Evolutionary conservation across 1,140 invertebrate species (phyloP).

Genomic region (Helicoverpa zea): DNA sequence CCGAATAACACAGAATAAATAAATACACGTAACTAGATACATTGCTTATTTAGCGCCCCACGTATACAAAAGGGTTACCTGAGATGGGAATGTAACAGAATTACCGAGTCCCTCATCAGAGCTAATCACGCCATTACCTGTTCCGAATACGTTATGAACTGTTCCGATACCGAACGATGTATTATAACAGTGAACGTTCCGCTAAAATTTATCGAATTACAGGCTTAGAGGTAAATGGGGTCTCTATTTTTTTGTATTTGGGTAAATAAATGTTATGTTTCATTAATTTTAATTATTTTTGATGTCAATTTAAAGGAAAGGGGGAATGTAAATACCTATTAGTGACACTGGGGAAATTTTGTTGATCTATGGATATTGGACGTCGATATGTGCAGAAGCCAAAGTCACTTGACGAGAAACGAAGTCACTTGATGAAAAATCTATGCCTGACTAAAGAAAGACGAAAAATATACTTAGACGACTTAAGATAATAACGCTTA

Average conservation of each 20-base stretch:
- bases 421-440: no score
- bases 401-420: no score
- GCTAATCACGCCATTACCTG: slow-evolving; percentile 68
- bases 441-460: no score
- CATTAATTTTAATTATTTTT: not conserved
- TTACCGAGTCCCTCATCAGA: slow-evolving; percentile 69
- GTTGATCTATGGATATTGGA: no score
- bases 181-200: slow-evolving; percentile 5
- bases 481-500: no score
- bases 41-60: slow-evolving; percentile 49
- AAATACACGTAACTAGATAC: slow-evolving; percentile 22
- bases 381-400: no score
- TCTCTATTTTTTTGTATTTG: slow-evolving; percentile 3
- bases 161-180: slow-evolving; percentile 41
- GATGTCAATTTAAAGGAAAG: not conserved
- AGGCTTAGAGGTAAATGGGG: slow-evolving; percentile 5
- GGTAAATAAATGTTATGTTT: not conserved
- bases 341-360: no score
- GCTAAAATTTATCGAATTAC: slow-evolving; percentile 30
- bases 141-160: slow-evolving; percentile 62
- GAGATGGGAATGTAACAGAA: slow-evolving; percentile 59
- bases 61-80: slow-evolving; percentile 51
- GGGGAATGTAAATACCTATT: no score
- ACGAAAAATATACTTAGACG: no score
- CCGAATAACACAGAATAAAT: not conserved